A percentile compares a stretch with the other conserved stretches of the same genome.
phyloP scores from a whole-genome alignment of 2,113 vertebrate species.

The Ictalurus furcatus region DNA sequence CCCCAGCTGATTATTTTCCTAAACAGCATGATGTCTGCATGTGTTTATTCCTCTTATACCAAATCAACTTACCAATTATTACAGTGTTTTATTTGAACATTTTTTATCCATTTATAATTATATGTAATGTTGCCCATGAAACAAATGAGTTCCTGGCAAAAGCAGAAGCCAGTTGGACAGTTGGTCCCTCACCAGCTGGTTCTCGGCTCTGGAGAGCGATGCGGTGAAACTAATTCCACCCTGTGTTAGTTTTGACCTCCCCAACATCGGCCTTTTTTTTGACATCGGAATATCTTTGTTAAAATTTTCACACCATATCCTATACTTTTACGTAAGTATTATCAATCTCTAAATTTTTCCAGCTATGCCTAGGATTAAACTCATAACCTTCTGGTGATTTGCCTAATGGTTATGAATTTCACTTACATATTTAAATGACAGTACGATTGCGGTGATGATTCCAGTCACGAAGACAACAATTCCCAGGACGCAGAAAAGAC shows the following conservation, averaged over 20 bases:
- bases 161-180: neutral
- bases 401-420: neutral
- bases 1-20: too few species aligned
- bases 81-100: neutral
- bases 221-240: too few species aligned
- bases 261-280: too few species aligned
- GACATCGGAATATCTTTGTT: neutral
- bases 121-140: neutral
- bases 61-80: neutral
- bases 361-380: neutral
- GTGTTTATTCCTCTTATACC: neutral
- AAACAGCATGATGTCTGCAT: too few species aligned
- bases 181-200: neutral
- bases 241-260: too few species aligned
- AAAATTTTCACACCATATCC: neutral
- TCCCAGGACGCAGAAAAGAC: conserved; percentile 89
- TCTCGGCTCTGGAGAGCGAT: neutral
- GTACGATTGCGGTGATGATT: conserved; percentile 85
- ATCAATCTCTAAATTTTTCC: neutral
- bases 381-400: neutral
- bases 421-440: conserved; percentile 94
- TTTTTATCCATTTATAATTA: neutral
- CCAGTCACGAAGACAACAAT: conserved; percentile 90
- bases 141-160: neutral
- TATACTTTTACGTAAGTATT: neutral